phyloP scores from a whole-genome alignment of 2,113 vertebrate genomes.

The Platysteira castanea region DNA sequence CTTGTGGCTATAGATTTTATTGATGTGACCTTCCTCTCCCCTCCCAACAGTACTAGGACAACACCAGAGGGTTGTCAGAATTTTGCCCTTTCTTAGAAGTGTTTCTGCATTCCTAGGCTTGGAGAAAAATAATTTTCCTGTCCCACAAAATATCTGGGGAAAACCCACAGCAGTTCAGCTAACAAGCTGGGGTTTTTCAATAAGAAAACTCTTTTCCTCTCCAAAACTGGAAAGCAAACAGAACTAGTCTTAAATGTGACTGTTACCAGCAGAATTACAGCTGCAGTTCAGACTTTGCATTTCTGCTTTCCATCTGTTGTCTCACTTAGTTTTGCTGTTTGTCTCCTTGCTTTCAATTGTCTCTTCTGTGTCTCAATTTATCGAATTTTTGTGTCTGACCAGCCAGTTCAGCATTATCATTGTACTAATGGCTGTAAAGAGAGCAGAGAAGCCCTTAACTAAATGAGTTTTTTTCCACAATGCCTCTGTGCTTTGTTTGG shows the following conservation, averaged over 20 bases:
- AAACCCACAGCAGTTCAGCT: not conserved
- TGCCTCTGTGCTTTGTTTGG: not conserved
- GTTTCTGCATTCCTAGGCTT: not conserved
- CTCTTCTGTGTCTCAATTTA: conserved; percentile 35
- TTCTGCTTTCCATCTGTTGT: conserved; percentile 44
- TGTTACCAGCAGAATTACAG: conserved; percentile 5
- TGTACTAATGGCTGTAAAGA: conserved; percentile 6
- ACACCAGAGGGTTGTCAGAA: not conserved
- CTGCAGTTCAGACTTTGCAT: conserved; percentile 5
- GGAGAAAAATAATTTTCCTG: not conserved
- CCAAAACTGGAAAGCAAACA: not conserved
- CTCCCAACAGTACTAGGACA: not conserved
- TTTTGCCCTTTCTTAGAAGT: not conserved
- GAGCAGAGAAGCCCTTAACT: not conserved
- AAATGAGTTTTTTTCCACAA: not conserved
- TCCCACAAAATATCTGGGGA: not conserved
- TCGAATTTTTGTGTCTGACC: conserved; percentile 12
- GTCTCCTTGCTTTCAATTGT: conserved; percentile 26
- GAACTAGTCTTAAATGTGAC: not conserved
- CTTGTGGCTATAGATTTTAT: not conserved
- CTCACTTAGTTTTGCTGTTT: conserved; percentile 36
- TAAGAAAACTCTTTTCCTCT: not conserved
- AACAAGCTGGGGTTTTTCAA: not conserved
- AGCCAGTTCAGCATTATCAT: conserved; percentile 5
- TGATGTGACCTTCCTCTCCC: not conserved